phyloP scores from a whole-genome alignment of 2,797 vertebrate genomes.

The Tenualosa thibaudeaui region DNA sequence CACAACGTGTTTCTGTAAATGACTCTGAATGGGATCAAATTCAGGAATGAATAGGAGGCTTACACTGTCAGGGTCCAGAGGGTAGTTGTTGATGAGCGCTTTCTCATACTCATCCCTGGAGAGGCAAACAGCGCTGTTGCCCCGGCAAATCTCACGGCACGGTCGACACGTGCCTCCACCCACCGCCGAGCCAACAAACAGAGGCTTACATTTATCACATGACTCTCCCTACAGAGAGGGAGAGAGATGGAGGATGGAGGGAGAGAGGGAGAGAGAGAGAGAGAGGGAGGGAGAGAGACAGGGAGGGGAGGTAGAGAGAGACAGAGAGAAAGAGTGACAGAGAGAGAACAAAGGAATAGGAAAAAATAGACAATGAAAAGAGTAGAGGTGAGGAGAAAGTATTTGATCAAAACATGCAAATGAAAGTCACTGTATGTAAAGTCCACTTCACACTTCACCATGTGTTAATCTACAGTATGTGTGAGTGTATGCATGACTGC shows the following conservation, averaged over 20 bases:
- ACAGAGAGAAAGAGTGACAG: no score
- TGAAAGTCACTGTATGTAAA: not conserved
- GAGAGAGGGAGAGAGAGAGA: not conserved
- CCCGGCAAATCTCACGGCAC: constrained; percentile 85
- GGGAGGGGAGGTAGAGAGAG: no score
- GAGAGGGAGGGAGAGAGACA: not conserved
- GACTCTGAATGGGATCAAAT: not conserved
- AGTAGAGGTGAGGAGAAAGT: not conserved
- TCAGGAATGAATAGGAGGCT: constrained; percentile 32
- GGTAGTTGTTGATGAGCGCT: constrained; percentile 74
- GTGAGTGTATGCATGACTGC: not conserved
- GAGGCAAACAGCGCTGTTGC: constrained; percentile 86
- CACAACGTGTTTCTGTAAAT: not conserved
- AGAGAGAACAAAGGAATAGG: no score
- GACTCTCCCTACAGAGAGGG: constrained; percentile 76
- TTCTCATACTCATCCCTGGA: constrained; percentile 81
- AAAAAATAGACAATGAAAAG: not conserved
- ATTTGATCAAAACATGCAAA: not conserved
- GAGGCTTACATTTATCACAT: constrained; percentile 89
- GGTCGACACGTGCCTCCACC: constrained; percentile 86
- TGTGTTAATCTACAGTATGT: no score
- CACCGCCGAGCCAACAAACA: constrained; percentile 87
- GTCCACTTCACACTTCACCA: not conserved
- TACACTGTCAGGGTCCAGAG: constrained; percentile 76
- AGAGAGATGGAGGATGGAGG: constrained; percentile 25